Base-by-base conservation (phyloP, 2,113 vertebrate genomes). In the Archocentrus centrarchus region DNA sequence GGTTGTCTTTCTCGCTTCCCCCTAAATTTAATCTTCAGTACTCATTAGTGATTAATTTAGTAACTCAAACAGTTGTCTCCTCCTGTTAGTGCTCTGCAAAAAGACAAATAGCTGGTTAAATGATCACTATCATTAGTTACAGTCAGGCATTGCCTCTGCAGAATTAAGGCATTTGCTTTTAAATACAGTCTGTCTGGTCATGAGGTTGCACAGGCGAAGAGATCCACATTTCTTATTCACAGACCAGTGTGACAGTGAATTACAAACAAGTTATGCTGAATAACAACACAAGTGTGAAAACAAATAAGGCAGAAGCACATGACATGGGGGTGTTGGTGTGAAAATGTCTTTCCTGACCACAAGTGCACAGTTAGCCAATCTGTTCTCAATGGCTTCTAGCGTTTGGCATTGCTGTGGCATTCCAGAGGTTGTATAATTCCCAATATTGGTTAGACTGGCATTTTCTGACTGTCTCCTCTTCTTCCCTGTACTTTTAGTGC, bases 401-500 rank as follows among this genome's bases (percentile, higher is more conserved):
- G 2, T 79, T 91, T 59, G 79, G 82, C 73, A 83, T 91, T 70
- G 70, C 87, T 77, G 81, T 47, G 79, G 90, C 80, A 87, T 93
- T 93, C 85, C 84, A 83, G 79, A 81, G 86, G 80, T 70, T 84
- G 27, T 86, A 75, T 84, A 86, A 92, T 90, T 86, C 73, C 50
- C 81, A 85, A 79, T 85, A 70, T 83, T 82, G 91, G 91, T 91
- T 68, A 68, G 87, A 87, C 59, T 62, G 82, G 85, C 24, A 82
- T 88, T 90, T 83, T 87, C 79, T 79, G 81, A 85, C 83, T 79
- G 15, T 64, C 39, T 5, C 11, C 11, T 80, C 57, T 66, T 85
- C 79, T 77, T 62, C 15, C 47, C 27, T 24, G 39, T 64, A 41
- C 55, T 22, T 55, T 86, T 73, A 85, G 44, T 63, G 70, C 57